phyloP scores from a whole-genome alignment of 30 jellyfish, hydroid and myxozoan genomes.

The Aurelia sp. region DNA sequence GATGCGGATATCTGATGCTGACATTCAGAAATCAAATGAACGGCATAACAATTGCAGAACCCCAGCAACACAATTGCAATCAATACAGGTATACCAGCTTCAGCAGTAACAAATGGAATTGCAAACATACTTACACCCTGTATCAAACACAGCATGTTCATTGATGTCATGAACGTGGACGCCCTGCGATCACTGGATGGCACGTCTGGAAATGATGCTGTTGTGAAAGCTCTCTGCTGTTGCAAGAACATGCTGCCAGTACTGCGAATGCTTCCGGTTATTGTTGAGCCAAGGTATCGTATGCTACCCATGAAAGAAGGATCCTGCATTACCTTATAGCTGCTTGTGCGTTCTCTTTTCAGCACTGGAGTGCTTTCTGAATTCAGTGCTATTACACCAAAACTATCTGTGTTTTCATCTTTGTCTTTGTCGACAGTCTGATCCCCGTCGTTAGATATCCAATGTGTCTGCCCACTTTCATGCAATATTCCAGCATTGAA shows the following conservation, averaged over 20 bases:
- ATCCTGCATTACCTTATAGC: no score
- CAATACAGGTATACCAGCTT: slow-evolving; percentile 52
- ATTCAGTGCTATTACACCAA: no score
- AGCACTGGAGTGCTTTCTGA: no score
- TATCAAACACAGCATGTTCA: slow-evolving; percentile 60
- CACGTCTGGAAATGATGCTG: slow-evolving; percentile 60
- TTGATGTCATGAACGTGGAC: slow-evolving; percentile 43
- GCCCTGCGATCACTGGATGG: slow-evolving; percentile 71
- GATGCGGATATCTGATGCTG: slow-evolving; percentile 70
- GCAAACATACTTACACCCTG: slow-evolving; percentile 77
- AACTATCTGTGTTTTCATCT: no score
- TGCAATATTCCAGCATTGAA: no score
- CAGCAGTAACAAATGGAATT: slow-evolving; percentile 72
- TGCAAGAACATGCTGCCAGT: not conserved
- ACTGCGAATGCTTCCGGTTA: not conserved
- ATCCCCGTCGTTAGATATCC: no score
- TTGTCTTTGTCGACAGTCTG: no score
- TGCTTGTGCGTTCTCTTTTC: no score
- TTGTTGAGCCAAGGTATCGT: not conserved
- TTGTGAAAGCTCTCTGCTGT: slow-evolving; percentile 9
- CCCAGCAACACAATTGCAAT: slow-evolving; percentile 25
- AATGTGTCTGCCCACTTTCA: no score
- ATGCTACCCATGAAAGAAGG: not conserved
- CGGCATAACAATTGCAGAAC: slow-evolving; percentile 44
- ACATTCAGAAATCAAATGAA: slow-evolving; percentile 44